phyloP scores from a whole-genome alignment of 2,888 invertebrate species.

The Phania funesta region DNA sequence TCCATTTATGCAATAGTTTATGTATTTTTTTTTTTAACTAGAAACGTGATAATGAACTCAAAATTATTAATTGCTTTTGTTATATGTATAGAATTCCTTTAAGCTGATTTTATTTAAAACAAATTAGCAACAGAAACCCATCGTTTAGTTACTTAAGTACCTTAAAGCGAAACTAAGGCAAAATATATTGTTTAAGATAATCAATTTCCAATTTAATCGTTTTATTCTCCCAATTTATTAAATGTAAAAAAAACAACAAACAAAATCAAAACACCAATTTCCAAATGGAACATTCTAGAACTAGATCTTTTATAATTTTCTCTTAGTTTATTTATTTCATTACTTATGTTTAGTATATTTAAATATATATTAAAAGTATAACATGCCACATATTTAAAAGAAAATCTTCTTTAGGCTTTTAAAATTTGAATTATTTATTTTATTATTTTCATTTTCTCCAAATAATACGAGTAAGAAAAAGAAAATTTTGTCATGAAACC shows the following conservation, averaged over 20 bases:
- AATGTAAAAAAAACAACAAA: not conserved
- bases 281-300: conserved; percentile 53
- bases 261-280: conserved; percentile 52
- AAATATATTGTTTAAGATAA: not conserved
- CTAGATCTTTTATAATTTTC: conserved; percentile 26
- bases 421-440: not conserved
- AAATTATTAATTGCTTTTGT: conserved; percentile 13
- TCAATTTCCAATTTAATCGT: conserved; percentile 6
- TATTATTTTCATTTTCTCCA: not conserved
- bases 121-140: conserved; percentile 46
- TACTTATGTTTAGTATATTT: not conserved
- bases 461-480: too few species aligned
- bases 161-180: conserved; percentile 11
- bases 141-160: conserved; percentile 65
- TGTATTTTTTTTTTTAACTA: not conserved
- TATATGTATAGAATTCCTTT: conserved; percentile 15
- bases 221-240: not conserved
- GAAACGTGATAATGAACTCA: conserved; percentile 22
- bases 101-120: conserved; percentile 16
- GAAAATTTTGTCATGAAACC: too few species aligned
- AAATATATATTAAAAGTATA: conserved; percentile 23
- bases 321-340: not conserved
- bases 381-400: conserved; percentile 40
- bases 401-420: conserved; percentile 6
- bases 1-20: not conserved